Conservation (phyloP, 2,888 invertebrate species). For the Drosophila nigricruria region DNA sequence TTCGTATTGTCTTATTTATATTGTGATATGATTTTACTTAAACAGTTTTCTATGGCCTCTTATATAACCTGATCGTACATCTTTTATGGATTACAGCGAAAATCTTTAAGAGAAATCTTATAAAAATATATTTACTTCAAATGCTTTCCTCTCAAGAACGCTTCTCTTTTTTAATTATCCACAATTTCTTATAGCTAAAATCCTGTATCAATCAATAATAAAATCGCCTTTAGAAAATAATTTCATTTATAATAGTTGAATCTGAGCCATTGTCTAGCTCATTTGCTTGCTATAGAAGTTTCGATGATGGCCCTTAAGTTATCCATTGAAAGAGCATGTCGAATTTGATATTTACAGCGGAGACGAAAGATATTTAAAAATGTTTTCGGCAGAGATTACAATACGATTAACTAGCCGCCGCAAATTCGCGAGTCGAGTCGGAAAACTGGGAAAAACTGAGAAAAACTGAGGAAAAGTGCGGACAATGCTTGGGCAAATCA, state of each 20-base stretch:
- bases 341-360: constrained; percentile 29
- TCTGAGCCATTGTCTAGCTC: constrained; percentile 11
- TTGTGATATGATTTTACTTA: no score
- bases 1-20: no score
- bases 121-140: neutral
- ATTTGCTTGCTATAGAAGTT: constrained; percentile 13
- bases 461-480: constrained; percentile 20
- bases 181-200: neutral
- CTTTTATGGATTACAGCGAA: no score
- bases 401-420: constrained; percentile 71
- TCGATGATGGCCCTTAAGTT: constrained; percentile 1
- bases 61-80: no score
- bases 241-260: neutral
- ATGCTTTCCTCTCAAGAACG: neutral
- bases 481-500: constrained; percentile 68
- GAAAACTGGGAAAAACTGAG: neutral
- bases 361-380: constrained; percentile 17
- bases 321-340: constrained; percentile 17
- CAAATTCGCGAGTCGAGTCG: constrained; percentile 45
- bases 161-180: neutral
- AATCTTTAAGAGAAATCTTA: neutral
- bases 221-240: neutral
- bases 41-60: no score
- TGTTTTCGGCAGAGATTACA: constrained; percentile 45
- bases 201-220: neutral